These are phyloP conservation scores for Phymatocera aterrima DNA, from an alignment of 2,888 invertebrate species.

Conservation along the genomic window DNA sequence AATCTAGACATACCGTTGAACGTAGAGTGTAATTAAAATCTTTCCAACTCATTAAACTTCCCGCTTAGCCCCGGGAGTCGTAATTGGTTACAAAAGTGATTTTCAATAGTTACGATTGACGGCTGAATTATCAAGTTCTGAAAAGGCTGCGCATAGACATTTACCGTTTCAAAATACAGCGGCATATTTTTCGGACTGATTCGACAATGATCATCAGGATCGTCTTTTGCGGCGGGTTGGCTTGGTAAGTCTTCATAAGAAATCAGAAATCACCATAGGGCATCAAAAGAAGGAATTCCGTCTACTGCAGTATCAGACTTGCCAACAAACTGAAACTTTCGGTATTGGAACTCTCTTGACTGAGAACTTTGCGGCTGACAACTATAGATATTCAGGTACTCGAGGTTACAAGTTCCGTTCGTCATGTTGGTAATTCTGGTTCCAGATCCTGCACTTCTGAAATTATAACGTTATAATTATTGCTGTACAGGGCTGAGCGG, in stretches of 20 bases:
- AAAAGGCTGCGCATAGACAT: no score
- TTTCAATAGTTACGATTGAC: neutral
- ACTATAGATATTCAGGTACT: neutral
- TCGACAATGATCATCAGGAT: no score
- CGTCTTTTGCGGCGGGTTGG: no score
- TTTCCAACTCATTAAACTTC: conserved; percentile 23
- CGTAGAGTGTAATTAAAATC: neutral
- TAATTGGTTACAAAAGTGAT: neutral
- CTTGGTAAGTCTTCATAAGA: no score
- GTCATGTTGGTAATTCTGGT: neutral
- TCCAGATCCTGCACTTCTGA: neutral
- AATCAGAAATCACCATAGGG: no score
- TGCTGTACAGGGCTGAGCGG: neutral
- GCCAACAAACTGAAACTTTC: no score
- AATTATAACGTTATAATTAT: conserved; percentile 17
- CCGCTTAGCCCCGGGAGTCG: neutral
- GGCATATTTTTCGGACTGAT: no score
- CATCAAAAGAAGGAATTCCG: no score
- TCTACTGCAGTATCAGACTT: no score
- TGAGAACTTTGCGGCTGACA: no score
- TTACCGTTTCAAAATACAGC: no score
- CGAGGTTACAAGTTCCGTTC: neutral
- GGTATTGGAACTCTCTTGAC: no score
- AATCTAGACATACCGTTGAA: neutral
- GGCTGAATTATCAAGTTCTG: neutral